A percentile compares a stretch with the other conserved stretches of the same genome.
Evolutionary conservation across 2,888 invertebrate genomes (phyloP).

Genomic region (Agonopterix arenella): DNA sequence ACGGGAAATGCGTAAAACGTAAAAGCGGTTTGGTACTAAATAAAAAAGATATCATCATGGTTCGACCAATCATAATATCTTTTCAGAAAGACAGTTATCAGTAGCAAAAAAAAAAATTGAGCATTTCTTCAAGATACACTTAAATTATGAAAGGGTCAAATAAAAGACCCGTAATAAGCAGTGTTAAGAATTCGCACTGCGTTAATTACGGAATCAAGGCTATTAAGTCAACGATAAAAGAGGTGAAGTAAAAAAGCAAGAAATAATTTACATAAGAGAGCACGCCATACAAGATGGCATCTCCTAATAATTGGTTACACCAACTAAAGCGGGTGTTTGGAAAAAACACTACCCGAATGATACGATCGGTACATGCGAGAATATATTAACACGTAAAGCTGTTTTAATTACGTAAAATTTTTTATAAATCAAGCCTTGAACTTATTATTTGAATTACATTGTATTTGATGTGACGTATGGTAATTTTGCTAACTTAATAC

Average conservation of each 20-base stretch:
- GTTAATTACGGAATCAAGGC: conserved; percentile 54
- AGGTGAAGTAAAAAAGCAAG: conserved; percentile 33
- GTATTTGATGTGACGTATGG: conserved; percentile 4
- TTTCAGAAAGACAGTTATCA: too few species aligned
- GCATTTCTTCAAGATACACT: neutral
- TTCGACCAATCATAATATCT: too few species aligned
- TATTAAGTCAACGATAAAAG: conserved; percentile 38
- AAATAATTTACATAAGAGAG: conserved; percentile 54
- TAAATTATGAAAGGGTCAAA: neutral
- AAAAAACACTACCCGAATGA: conserved; percentile 43
- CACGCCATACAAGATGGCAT: conserved; percentile 59
- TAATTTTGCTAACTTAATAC: neutral
- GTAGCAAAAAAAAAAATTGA: too few species aligned
- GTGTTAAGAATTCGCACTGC: conserved; percentile 25
- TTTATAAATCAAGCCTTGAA: conserved; percentile 53
- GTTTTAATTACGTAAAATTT: conserved; percentile 53
- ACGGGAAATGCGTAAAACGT: too few species aligned
- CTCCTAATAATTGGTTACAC: conserved; percentile 57
- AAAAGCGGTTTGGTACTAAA: too few species aligned
- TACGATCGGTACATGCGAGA: conserved; percentile 58
- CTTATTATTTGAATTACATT: conserved; percentile 29
- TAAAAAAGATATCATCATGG: too few species aligned
- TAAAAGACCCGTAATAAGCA: conserved; percentile 1
- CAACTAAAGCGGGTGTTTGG: conserved; percentile 33
- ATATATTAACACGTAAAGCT: conserved; percentile 52